Evolutionary conservation across 1,140 invertebrate species (phyloP).

Genomic region (Eumaeus atala): DNA sequence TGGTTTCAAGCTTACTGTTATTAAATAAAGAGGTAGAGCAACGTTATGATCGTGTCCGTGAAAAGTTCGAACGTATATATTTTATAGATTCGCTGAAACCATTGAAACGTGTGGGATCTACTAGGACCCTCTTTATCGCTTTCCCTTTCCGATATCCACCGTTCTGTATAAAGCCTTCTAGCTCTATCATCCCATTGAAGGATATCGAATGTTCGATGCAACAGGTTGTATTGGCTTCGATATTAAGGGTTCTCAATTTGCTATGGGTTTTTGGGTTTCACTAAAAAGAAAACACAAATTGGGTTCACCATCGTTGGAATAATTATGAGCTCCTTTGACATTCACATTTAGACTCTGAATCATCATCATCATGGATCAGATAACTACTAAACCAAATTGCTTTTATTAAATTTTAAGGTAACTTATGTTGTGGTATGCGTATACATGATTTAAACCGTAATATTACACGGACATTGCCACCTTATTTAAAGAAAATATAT

Average conservation of each 20-base stretch:
- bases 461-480: too few species aligned
- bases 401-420: too few species aligned
- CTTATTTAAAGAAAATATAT: too few species aligned
- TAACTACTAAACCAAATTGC: too few species aligned
- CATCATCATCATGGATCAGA: too few species aligned
- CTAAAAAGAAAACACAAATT: too few species aligned
- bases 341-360: too few species aligned
- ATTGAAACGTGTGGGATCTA: constrained; percentile 61
- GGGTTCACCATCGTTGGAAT: too few species aligned
- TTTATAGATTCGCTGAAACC: constrained; percentile 56
- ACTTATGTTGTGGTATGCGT: too few species aligned
- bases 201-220: constrained; percentile 69
- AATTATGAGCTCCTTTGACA: too few species aligned
- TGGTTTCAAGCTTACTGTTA: too few species aligned
- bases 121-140: constrained; percentile 48
- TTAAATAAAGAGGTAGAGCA: constrained; percentile 35
- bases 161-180: constrained; percentile 29
- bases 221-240: constrained; percentile 63
- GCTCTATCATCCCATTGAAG: constrained; percentile 56
- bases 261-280: constrained; percentile 34
- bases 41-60: constrained; percentile 10
- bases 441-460: too few species aligned
- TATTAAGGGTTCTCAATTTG: constrained; percentile 48
- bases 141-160: constrained; percentile 28
- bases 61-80: constrained; percentile 54